A percentile compares a stretch with the other conserved stretches of the same genome.
phyloP scores from a whole-genome alignment of 2,113 vertebrate genomes.

The Carettochelys insculpta region DNA sequence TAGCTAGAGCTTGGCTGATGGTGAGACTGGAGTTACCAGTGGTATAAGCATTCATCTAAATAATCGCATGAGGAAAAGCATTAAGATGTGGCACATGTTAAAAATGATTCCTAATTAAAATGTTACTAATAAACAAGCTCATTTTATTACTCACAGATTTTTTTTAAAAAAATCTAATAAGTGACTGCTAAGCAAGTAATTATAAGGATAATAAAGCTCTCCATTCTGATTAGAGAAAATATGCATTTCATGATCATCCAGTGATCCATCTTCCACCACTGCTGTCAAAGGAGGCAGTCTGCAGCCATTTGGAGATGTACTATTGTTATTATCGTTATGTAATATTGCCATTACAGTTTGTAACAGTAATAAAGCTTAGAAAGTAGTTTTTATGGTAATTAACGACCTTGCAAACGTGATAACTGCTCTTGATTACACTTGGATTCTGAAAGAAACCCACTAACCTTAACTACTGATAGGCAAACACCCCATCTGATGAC shows the following conservation, averaged over 20 bases:
- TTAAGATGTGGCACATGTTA: conserved; percentile 63
- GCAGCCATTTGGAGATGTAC: conserved; percentile 35
- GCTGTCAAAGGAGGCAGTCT: conserved; percentile 58
- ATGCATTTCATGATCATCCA: conserved; percentile 64
- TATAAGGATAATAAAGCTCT: conserved; percentile 69
- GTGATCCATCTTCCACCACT: conserved; percentile 65
- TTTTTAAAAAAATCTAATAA: conserved; percentile 55
- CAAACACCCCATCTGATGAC: background rate
- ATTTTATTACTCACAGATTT: conserved; percentile 57
- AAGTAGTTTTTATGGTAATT: conserved; percentile 12
- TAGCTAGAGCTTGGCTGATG: conserved; percentile 33
- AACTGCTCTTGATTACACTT: background rate
- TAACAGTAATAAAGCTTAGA: conserved; percentile 17
- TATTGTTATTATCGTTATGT: conserved; percentile 24
- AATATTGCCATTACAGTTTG: conserved; percentile 28
- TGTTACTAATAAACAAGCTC: conserved; percentile 66
- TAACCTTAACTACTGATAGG: background rate
- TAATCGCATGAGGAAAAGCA: conserved; percentile 65
- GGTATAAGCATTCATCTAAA: conserved; percentile 62
- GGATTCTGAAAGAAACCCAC: background rate
- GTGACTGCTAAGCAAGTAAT: conserved; percentile 66
- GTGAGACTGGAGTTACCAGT: conserved; percentile 51
- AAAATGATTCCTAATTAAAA: conserved; percentile 69
- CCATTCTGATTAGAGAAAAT: conserved; percentile 68
- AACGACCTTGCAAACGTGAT: conserved; percentile 1